Percentiles rank a stretch among this genome's conserved stretches.
Conservation (phyloP, 2,888 invertebrate genomes). For the Rhorus exstirpatorius region DNA sequence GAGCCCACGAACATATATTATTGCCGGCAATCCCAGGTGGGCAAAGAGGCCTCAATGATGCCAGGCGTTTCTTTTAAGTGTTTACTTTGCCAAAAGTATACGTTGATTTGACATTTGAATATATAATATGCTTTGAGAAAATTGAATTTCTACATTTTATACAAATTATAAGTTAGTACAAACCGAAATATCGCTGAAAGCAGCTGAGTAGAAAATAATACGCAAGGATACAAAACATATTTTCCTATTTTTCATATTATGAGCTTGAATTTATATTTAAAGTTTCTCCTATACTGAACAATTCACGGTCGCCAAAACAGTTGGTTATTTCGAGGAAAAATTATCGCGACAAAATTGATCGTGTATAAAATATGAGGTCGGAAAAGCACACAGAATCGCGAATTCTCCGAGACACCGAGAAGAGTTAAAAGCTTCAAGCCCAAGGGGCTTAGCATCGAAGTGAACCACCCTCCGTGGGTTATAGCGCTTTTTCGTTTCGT, state of each 20-base stretch:
- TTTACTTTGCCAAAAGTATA: background rate
- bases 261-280: too few species aligned
- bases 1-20: slow-evolving; percentile 55
- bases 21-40: slow-evolving; percentile 8
- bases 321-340: background rate
- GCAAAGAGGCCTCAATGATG: background rate
- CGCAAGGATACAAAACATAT: too few species aligned
- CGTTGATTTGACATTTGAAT: too few species aligned
- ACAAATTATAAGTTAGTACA: too few species aligned
- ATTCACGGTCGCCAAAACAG: background rate
- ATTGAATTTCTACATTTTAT: background rate
- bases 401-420: slow-evolving; percentile 26
- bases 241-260: too few species aligned
- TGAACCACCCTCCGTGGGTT: slow-evolving; percentile 8
- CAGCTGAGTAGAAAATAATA: too few species aligned
- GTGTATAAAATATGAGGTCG: background rate
- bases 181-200: too few species aligned
- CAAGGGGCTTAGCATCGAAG: slow-evolving; percentile 28
- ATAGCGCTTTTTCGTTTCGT: slow-evolving; percentile 9
- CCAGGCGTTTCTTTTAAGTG: background rate
- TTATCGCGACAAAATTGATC: background rate
- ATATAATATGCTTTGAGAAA: background rate
- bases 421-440: slow-evolving; percentile 43
- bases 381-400: background rate
- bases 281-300: too few species aligned